Evolutionary conservation across 2,797 vertebrate genomes (phyloP).

Genomic region (Notolepis coatsorum): DNA sequence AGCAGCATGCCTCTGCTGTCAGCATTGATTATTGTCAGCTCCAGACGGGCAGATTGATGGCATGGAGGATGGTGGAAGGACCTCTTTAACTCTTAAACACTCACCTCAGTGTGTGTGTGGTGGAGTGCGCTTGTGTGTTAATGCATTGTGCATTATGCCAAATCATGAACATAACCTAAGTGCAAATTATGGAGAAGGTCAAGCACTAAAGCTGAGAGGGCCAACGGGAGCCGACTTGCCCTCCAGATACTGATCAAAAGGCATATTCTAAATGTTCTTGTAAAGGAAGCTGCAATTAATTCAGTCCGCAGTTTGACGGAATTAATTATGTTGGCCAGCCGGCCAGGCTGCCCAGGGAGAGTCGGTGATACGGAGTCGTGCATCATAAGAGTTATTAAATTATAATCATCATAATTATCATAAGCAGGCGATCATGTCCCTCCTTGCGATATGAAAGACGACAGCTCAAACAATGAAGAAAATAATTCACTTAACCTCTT

Average conservation of each 20-base stretch:
- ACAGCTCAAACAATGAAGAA: too few species aligned
- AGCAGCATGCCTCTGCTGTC: constrained; percentile 56
- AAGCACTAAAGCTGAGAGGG: constrained; percentile 47
- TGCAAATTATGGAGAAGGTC: constrained; percentile 53
- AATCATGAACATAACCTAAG: constrained; percentile 33
- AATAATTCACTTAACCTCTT: too few species aligned
- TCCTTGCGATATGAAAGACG: too few species aligned
- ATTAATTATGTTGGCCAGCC: constrained; percentile 43
- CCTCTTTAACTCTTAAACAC: constrained; percentile 13
- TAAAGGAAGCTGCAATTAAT: constrained; percentile 47
- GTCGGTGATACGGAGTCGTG: neutral
- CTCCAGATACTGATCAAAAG: constrained; percentile 49
- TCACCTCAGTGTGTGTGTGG: constrained; percentile 12
- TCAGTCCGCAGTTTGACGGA: constrained; percentile 43
- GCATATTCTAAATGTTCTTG: constrained; percentile 47
- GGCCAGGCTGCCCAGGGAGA: constrained; percentile 9
- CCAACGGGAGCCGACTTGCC: constrained; percentile 41
- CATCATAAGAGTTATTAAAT: too few species aligned
- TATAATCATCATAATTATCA: too few species aligned
- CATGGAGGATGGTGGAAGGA: constrained; percentile 34
- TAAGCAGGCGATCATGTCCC: too few species aligned
- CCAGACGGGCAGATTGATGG: constrained; percentile 56
- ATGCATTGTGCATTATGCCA: constrained; percentile 35
- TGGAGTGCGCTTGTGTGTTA: constrained; percentile 18
- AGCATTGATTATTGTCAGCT: constrained; percentile 56